A percentile compares a stretch with the other conserved stretches of the same genome.
These are phyloP conservation scores for Drosophila nr. perissopoda DNA, from an alignment of 2,888 invertebrate genomes.

Conservation along the genomic window DNA sequence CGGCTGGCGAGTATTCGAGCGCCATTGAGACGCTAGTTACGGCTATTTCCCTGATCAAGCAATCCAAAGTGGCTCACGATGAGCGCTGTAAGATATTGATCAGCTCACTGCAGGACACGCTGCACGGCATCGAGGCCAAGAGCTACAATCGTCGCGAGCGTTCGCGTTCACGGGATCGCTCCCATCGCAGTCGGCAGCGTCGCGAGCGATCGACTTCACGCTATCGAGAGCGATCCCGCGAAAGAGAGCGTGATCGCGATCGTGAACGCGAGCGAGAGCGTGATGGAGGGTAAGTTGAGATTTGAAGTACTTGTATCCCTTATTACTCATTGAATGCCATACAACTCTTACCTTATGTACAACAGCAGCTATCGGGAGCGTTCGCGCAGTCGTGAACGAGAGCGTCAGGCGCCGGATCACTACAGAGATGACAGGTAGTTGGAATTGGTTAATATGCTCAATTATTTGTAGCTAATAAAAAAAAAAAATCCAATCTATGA, in stretches of 20 bases:
- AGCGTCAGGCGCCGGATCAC: slow-evolving; percentile 83
- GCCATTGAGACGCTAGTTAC: slow-evolving; percentile 99
- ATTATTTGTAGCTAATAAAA: slow-evolving; percentile 20
- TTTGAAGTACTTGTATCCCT: not conserved
- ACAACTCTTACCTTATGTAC: not conserved
- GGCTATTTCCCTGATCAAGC: slow-evolving; percentile 98
- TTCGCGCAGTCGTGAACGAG: slow-evolving; percentile 92
- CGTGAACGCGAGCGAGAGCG: slow-evolving; percentile 80
- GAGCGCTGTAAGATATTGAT: slow-evolving; percentile 99
- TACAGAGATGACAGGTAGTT: slow-evolving; percentile 84
- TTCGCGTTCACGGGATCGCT: slow-evolving; percentile 86
- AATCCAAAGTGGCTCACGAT: slow-evolving; percentile 93
- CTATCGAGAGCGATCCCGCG: slow-evolving; percentile 90
- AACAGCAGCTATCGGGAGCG: slow-evolving; percentile 86
- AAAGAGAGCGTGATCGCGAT: slow-evolving; percentile 88
- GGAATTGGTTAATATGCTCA: not conserved
- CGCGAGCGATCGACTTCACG: slow-evolving; percentile 86
- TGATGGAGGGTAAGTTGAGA: slow-evolving; percentile 87
- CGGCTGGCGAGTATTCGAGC: slow-evolving; percentile 98
- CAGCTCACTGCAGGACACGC: slow-evolving; percentile 97
- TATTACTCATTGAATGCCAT: not conserved
- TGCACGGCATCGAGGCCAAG: slow-evolving; percentile 98
- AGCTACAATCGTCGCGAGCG: slow-evolving; percentile 93
- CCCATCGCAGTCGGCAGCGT: slow-evolving; percentile 85
- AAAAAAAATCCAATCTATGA: slow-evolving; percentile 20